phyloP scores from a whole-genome alignment of 2,888 invertebrate species.

The Drosophila paranaensis region DNA sequence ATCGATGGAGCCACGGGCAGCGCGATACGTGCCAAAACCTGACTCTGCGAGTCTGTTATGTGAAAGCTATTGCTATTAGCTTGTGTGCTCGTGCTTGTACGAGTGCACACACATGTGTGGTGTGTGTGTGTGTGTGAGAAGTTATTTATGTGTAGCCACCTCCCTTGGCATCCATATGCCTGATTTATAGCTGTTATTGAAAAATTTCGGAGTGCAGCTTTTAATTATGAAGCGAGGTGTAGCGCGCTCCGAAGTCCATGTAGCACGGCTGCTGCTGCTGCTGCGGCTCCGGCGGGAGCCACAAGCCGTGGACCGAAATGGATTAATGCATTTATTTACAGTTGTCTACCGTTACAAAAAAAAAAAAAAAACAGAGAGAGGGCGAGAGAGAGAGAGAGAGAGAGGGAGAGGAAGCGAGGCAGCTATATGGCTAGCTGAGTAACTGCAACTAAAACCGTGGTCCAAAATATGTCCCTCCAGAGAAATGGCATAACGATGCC shows the following conservation, averaged over 20 bases:
- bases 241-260: slow-evolving; percentile 18
- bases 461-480: slow-evolving; percentile 55
- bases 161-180: slow-evolving; percentile 81
- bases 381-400: neutral
- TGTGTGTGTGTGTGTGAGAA: slow-evolving; percentile 18
- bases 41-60: slow-evolving; percentile 8
- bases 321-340: slow-evolving; percentile 39
- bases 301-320: slow-evolving; percentile 33
- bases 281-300: slow-evolving; percentile 27
- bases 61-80: slow-evolving; percentile 26
- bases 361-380: neutral
- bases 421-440: neutral
- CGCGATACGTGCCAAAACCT: slow-evolving; percentile 13
- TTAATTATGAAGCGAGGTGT: slow-evolving; percentile 76
- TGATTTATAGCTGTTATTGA: slow-evolving; percentile 84
- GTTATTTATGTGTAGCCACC: slow-evolving; percentile 79
- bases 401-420: neutral
- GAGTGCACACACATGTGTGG: slow-evolving; percentile 1
- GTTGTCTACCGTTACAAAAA: slow-evolving; percentile 22
- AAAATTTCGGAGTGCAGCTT: slow-evolving; percentile 82
- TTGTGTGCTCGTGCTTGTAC: slow-evolving; percentile 23
- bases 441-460: slow-evolving; percentile 27
- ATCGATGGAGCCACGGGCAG: slow-evolving; percentile 50
- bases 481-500: slow-evolving; percentile 26
- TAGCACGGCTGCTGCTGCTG: slow-evolving; percentile 16